These are phyloP conservation scores for Agrypnus murinus DNA, from an alignment of 2,888 invertebrate species.

Conservation along the genomic window DNA sequence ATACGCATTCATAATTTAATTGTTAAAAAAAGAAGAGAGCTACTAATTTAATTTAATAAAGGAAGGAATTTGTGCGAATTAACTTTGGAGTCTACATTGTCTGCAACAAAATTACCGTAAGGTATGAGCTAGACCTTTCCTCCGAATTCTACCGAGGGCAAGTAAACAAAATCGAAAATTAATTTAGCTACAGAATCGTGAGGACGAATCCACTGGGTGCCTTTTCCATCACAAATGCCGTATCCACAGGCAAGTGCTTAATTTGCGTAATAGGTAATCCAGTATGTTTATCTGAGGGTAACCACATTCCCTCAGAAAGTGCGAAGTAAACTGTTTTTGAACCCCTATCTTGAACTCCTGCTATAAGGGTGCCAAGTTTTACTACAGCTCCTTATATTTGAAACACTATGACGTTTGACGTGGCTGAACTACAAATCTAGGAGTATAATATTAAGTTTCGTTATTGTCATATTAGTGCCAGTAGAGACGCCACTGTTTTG, in stretches of 20 bases:
- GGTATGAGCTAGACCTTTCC: too few species aligned
- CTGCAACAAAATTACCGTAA: background rate
- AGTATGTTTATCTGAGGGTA: constrained; percentile 28
- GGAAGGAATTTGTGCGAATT: background rate
- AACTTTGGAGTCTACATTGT: background rate
- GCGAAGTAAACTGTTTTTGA: constrained; percentile 14
- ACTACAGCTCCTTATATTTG: background rate
- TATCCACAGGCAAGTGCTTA: constrained; percentile 23
- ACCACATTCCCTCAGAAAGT: constrained; percentile 28
- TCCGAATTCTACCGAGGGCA: background rate
- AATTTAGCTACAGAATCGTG: constrained; percentile 15
- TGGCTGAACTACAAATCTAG: constrained; percentile 32
- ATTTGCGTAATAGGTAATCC: constrained; percentile 34
- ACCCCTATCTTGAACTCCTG: background rate
- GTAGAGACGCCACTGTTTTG: constrained; percentile 41
- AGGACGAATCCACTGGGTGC: background rate
- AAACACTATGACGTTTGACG: background rate
- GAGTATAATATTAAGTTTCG: constrained; percentile 31
- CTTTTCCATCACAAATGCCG: constrained; percentile 12
- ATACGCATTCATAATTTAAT: too few species aligned
- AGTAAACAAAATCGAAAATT: constrained; percentile 31
- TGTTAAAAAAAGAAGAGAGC: too few species aligned
- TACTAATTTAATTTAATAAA: too few species aligned
- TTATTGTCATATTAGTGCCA: constrained; percentile 43
- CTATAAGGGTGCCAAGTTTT: background rate